Base-by-base conservation (phyloP, 2,888 invertebrate genomes). In the Stenodera caucasica region DNA sequence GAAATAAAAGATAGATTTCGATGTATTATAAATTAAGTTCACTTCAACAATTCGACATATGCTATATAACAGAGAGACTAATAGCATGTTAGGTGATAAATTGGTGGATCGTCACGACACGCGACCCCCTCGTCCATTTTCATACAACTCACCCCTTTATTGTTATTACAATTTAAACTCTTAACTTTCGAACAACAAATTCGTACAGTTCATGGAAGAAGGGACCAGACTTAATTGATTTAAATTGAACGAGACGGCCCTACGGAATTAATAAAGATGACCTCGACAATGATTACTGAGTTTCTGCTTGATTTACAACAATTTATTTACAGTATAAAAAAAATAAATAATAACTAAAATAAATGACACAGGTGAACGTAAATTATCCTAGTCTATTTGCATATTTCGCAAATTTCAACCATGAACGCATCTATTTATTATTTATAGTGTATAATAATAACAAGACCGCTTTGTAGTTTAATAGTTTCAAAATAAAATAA, bases 31-130 rank as follows among this genome's bases (percentile, higher is more conserved):
- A 70, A 67, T 70, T 63, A 62, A 64, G 55, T 63, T 60, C 58
- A 57, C 57, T 67, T 67, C 68, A 58, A 64, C 64, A 64, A 63
- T 61, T 67, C 63, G 70, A 72, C 72, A 71, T 72, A 72, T 72
- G 72, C 69, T 72, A 57, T 60, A 57, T 26, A 26, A 26, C 2
- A 26, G 26, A 26, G 26, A 60, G 63, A 71, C 71, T 72, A 72
- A 72, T 71, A 67, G 72, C 60, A 65, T 67, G 61, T 45, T 68
- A 70, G 67, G 72, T 72, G 71, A 71, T 71, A 68, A 70, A 72
- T 72, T 66, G 67, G 33, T 26, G 64, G 66, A 68, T 65, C 62
- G 61, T 57, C 51, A 70, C 21, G 45, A 45, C 69, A 70, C 69
- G 69, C 69, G 68, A 69, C 71, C 70, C 71, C 66, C 53, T 60